phyloP scores from a whole-genome alignment of 2,888 invertebrate genomes.

The Serripes groenlandicus region DNA sequence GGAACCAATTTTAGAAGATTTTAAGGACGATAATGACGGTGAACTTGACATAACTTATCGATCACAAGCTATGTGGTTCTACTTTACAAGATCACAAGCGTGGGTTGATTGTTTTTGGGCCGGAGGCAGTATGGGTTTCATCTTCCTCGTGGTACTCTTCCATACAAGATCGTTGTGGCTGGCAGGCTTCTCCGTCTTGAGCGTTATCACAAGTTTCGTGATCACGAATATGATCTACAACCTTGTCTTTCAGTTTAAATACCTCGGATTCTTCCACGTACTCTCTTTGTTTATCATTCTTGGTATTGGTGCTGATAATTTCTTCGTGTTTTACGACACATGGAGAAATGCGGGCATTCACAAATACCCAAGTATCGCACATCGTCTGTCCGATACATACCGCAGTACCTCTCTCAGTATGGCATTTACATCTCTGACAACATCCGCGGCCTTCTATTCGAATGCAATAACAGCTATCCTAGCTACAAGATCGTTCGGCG shows the following conservation, averaged over 20 bases:
- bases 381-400: slow-evolving; percentile 73
- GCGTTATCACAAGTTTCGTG: slow-evolving; percentile 74
- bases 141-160: slow-evolving; percentile 69
- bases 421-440: slow-evolving; percentile 76
- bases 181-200: slow-evolving; percentile 66
- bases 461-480: slow-evolving; percentile 75
- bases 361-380: slow-evolving; percentile 62
- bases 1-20: slow-evolving; percentile 39
- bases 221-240: slow-evolving; percentile 73
- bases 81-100: slow-evolving; percentile 61
- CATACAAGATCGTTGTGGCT: slow-evolving; percentile 75
- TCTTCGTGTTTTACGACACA: slow-evolving; percentile 61
- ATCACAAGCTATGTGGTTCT: slow-evolving; percentile 50
- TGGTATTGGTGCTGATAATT: slow-evolving; percentile 17
- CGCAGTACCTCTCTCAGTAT: slow-evolving; percentile 70
- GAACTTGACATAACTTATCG: slow-evolving; percentile 67
- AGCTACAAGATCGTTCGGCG: slow-evolving; percentile 77
- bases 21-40: slow-evolving; percentile 20
- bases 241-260: slow-evolving; percentile 67
- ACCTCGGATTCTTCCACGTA: slow-evolving; percentile 75
- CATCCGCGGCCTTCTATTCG: slow-evolving; percentile 72
- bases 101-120: slow-evolving; percentile 67
- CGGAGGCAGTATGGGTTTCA: slow-evolving; percentile 70
- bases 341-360: slow-evolving; percentile 67
- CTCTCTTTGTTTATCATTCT: slow-evolving; percentile 71